Evolutionary conservation across 2,113 vertebrate species (phyloP).

Genomic region (Rhabdornis inornatus): DNA sequence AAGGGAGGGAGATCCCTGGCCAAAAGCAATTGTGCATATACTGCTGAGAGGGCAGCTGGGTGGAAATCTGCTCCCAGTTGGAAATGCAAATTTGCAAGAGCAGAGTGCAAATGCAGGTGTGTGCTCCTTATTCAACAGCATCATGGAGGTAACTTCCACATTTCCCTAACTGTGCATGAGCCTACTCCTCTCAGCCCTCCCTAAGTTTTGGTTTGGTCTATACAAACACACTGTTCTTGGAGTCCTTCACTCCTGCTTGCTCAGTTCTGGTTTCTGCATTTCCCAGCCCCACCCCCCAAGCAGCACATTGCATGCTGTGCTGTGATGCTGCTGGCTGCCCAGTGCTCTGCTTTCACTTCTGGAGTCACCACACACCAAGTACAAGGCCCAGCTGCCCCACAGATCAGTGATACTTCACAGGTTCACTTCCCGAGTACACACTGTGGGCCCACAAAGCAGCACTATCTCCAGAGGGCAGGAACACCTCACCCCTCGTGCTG

Average conservation of each 20-base stretch:
- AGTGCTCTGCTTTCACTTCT: background rate
- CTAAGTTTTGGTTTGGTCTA: rapidly evolving
- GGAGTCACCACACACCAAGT: background rate
- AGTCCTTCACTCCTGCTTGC: background rate
- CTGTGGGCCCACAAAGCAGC: background rate
- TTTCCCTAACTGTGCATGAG: background rate
- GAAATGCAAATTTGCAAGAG: background rate
- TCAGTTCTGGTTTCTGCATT: background rate
- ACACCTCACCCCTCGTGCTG: background rate
- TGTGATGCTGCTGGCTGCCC: background rate
- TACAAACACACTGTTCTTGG: background rate
- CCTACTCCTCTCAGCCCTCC: background rate
- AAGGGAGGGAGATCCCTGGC: background rate
- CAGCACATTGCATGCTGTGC: background rate
- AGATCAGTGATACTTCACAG: background rate
- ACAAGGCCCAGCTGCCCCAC: background rate
- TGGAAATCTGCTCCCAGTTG: background rate
- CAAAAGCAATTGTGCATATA: background rate
- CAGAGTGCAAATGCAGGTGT: background rate
- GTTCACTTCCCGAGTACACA: background rate
- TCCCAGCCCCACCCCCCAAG: background rate
- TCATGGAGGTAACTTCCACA: rapidly evolving
- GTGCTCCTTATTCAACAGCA: background rate
- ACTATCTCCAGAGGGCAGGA: background rate
- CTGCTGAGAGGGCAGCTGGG: background rate